phyloP scores from a whole-genome alignment of 2,113 vertebrate species.

The Microcebus lehilahytsara region DNA sequence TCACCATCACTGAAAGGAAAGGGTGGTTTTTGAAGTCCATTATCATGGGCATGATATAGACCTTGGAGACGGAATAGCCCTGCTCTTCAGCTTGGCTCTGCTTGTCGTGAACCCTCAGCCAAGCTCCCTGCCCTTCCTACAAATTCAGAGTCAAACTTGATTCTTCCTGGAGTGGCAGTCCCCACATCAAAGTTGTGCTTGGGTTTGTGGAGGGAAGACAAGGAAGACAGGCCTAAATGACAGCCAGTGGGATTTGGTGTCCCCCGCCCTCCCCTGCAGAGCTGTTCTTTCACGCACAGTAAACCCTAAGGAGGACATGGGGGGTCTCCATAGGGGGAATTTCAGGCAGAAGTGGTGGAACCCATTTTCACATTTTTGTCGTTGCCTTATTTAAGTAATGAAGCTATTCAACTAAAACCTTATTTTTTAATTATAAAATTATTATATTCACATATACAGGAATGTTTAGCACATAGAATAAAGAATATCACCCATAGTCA shows the following conservation, averaged over 20 bases:
- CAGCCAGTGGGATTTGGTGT: accelerated
- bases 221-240: background rate
- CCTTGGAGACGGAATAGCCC: background rate
- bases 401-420: background rate
- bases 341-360: background rate
- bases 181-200: background rate
- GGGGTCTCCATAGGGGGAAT: background rate
- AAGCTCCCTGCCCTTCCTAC: background rate
- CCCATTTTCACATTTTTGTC: background rate
- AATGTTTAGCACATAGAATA: too few species aligned
- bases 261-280: background rate
- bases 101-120: background rate
- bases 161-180: background rate
- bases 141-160: background rate
- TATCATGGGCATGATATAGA: background rate
- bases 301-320: background rate
- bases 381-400: background rate
- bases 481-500: too few species aligned
- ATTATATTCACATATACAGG: background rate
- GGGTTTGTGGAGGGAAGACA: background rate
- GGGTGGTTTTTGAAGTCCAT: background rate
- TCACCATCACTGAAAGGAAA: background rate
- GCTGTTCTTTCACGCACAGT: background rate
- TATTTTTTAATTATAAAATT: background rate
- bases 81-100: background rate